Base-by-base conservation (phyloP, 1,140 invertebrate genomes). In the Euborellia annulipes region DNA sequence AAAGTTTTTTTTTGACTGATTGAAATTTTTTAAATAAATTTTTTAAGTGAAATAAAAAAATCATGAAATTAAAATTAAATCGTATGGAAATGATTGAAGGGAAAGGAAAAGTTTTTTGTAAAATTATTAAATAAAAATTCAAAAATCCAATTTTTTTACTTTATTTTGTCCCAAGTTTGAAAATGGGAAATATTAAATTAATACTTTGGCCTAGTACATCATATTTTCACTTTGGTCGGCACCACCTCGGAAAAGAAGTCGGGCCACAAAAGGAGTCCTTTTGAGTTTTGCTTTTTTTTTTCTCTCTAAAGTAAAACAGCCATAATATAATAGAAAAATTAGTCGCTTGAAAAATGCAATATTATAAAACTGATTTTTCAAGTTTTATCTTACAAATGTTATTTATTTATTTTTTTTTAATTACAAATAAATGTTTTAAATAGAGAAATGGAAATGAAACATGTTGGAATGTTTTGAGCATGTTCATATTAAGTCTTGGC, bases 121-220 rank as follows among this genome's bases (percentile, higher is more conserved):
- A 23, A 13, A 13, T 43, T 23, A 9, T 20, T 38, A 32, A 37
- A 44, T 18, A 13, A 44, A 23, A 44, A 17, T 37, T 9, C n/a
- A 36, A 44, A 32, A 37, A 30, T 39, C 23, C 45, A 51, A 27
- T 42, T 44, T 51, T 46, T 51, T 36, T 23, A 41, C 45, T 48
- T 47, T 48, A 45, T 52, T 49, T 55, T 51, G 54, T 46, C 36
- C 52, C 62, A 64, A 61, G 63, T 65, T 64, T 62, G 62, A 63
- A 65, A 62, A 64, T 66, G 63, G 63, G 61, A 65, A n/a, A 63
- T 65, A 27, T 27, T 27, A 67, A 67, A 67, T 66, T 65, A 67
- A 66, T 65, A 64, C 63, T 65, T 65, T 63, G 61, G 60, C 62
- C 49, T 51, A 51, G 50, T 48, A 43, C 46, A 48, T 44, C 42